Evolutionary conservation across 1,140 invertebrate species (phyloP), one percentile per base, ranked within the genome.

Genomic region (Drosophila carrolli): DNA sequence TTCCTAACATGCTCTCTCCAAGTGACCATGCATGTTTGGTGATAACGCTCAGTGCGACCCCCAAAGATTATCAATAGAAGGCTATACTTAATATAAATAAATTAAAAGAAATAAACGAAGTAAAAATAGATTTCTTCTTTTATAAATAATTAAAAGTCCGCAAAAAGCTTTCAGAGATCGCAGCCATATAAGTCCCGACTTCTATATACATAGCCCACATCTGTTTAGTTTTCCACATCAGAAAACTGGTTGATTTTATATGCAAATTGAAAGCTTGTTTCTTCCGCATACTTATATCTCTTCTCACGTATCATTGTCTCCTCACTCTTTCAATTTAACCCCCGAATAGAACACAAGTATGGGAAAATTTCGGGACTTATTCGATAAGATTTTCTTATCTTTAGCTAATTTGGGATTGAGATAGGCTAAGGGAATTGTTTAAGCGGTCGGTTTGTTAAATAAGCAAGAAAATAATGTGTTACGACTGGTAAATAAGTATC

Each of bases 261-360:
- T 75, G 72, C 50, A 75, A 75, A 75, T 65, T 51, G 29, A 55
- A 75, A 41, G 59, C 32, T 74, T 16, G 44, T 43, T 73, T 57
- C 40, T 75, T 75, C 71, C 71, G 59, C 72, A 74, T 74, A 27
- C 58, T 74, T 43, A 75, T 74, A 59, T 63, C 47, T 16, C 47
- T 47, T 47, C 66, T 60, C n/a, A 46, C 35, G 55, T 60, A 32
- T 16, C 16, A 51, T 46, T 27, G 47, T 23, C 23, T 38, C 59
- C 35, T 14, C 48, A 38, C 37, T 37, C 51, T 35, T 43, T 16
- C 16, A 40, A 48, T 27, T 71, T 71, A 71, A 71, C 65, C 51
- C 67, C 29, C 9, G 1, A 4, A 23, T 23, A 23, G 23, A 23
- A 2, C 4, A 38, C 2, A n/a, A 7, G 13, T 6, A 29, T 4